These are phyloP conservation scores for Agrilus biguttatus DNA, from an alignment of 2,888 invertebrate species.

Conservation along the genomic window DNA sequence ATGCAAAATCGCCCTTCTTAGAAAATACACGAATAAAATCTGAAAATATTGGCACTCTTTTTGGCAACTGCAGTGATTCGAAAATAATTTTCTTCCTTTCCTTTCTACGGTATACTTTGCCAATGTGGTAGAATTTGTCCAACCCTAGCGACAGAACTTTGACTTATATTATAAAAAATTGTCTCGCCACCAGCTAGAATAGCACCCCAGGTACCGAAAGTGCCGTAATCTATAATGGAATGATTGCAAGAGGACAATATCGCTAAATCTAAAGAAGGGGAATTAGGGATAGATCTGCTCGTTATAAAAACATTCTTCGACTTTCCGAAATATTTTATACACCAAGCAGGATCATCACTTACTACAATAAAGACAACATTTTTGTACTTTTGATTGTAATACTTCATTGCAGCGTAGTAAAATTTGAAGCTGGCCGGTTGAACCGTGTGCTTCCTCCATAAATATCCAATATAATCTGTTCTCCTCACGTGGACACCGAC, in stretches of 20 bases:
- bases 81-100: background rate
- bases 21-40: no score
- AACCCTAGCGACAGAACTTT: conserved; percentile 27
- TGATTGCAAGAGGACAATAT: conserved; percentile 37
- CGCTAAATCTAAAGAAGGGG: conserved; percentile 33
- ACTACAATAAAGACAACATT: conserved; percentile 31
- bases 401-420: conserved; percentile 30
- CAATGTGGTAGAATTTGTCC: conserved; percentile 32
- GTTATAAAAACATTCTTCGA: conserved; percentile 29
- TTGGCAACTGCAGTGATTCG: no score
- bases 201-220: conserved; percentile 37
- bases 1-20: no score
- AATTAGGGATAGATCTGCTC: conserved; percentile 22
- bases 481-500: conserved; percentile 41
- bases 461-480: conserved; percentile 40
- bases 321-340: conserved; percentile 24
- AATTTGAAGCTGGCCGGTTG: conserved; percentile 28
- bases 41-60: no score
- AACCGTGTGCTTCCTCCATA: conserved; percentile 35
- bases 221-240: conserved; percentile 37
- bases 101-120: conserved; percentile 20
- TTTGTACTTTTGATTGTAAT: conserved; percentile 29
- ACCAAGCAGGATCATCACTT: conserved; percentile 37
- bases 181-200: conserved; percentile 36
- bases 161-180: conserved; percentile 30